phyloP scores from a whole-genome alignment of 2,797 vertebrate species.

The Harpia harpyja region DNA sequence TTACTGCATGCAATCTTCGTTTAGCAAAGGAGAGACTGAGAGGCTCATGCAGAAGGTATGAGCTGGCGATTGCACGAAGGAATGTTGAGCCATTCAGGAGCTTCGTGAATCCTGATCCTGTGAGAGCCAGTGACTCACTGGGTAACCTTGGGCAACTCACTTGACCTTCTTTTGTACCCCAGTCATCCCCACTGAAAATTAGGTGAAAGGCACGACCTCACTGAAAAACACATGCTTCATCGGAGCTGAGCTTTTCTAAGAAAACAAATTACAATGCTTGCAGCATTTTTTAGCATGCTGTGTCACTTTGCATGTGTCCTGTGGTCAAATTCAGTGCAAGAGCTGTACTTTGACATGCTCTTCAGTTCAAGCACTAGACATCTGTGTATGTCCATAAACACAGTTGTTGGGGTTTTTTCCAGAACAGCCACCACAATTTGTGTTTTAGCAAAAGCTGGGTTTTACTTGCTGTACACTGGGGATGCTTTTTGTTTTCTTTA shows the following conservation, averaged over 20 bases:
- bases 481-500: neutral
- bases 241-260: constrained; percentile 15
- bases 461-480: neutral
- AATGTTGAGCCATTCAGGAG: neutral
- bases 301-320: constrained; percentile 24
- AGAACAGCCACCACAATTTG: neutral
- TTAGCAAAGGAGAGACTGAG: neutral
- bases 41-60: neutral
- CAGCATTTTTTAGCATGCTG: constrained; percentile 29
- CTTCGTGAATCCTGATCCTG: neutral
- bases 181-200: constrained; percentile 57
- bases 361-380: constrained; percentile 7
- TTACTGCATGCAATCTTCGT: neutral
- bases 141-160: constrained; percentile 38
- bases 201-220: constrained; percentile 61
- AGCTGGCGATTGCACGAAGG: neutral
- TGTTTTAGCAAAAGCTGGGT: neutral
- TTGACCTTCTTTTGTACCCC: constrained; percentile 51
- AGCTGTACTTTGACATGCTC: neutral
- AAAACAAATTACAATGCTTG: constrained; percentile 61
- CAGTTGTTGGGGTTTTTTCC: neutral
- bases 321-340: constrained; percentile 31
- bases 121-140: constrained; percentile 38
- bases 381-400: neutral
- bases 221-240: constrained; percentile 53